These are phyloP conservation scores for Aspidoscelis tigris DNA, from an alignment of 2,113 vertebrate species.

Conservation along the genomic window DNA sequence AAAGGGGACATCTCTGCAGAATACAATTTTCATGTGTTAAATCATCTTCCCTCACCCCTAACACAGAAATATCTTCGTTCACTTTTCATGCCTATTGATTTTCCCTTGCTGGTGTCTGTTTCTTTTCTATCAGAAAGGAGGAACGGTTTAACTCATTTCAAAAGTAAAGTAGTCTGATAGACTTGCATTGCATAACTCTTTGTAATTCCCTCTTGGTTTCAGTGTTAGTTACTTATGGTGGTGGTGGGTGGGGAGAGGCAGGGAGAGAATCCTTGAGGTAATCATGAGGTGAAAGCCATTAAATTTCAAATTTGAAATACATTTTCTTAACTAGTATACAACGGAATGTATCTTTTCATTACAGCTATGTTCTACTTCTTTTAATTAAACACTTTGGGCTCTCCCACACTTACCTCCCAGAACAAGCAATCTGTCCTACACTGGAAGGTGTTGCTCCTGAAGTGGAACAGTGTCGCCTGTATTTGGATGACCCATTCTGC, in stretches of 20 bases:
- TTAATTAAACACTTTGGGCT: background rate
- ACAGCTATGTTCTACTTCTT: background rate
- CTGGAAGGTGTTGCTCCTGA: background rate
- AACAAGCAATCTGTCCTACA: no score
- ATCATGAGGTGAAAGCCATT: slow-evolving; percentile 12
- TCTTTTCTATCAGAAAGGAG: slow-evolving; percentile 1
- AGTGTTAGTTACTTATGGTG: background rate
- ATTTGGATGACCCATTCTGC: no score
- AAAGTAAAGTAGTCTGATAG: background rate
- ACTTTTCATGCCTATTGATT: slow-evolving; percentile 39
- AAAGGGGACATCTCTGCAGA: slow-evolving; percentile 23
- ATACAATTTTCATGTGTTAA: slow-evolving; percentile 26
- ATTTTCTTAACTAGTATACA: background rate
- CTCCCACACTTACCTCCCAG: no score
- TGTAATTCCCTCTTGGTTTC: slow-evolving; percentile 13
- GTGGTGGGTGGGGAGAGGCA: background rate
- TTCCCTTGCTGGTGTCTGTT: slow-evolving; percentile 38
- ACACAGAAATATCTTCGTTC: slow-evolving; percentile 28
- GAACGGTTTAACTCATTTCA: slow-evolving; percentile 16
- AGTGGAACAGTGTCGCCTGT: no score
- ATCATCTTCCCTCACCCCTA: slow-evolving; percentile 4
- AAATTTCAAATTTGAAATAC: slow-evolving; percentile 16
- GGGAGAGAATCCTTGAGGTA: background rate
- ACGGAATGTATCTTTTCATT: background rate
- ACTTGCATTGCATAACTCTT: background rate